A percentile compares a stretch with the other conserved stretches of the same genome.
These are phyloP conservation scores for Drosophila dunni DNA, from an alignment of 1,140 invertebrate species.

Conservation along the genomic window DNA sequence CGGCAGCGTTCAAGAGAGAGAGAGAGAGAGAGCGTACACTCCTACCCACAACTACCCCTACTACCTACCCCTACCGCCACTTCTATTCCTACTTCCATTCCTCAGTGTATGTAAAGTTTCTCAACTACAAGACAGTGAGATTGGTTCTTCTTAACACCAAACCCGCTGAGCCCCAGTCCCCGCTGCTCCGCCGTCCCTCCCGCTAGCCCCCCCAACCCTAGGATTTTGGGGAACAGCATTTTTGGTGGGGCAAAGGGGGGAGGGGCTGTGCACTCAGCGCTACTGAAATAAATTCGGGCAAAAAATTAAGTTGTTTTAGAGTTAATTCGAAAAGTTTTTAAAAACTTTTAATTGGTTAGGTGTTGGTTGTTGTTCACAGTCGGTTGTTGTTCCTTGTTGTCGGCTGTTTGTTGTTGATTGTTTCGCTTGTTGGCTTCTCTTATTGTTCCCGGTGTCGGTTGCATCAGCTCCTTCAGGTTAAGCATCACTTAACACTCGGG, in stretches of 20 bases:
- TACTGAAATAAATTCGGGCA: constrained; percentile 47
- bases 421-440: constrained; percentile 8
- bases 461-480: constrained; percentile 33
- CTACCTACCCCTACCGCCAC: background rate
- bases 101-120: constrained; percentile 18
- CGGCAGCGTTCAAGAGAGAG: constrained; percentile 5
- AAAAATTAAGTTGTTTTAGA: constrained; percentile 66
- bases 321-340: constrained; percentile 65
- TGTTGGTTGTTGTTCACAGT: constrained; percentile 42
- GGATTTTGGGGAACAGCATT: constrained; percentile 23
- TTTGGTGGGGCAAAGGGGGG: constrained; percentile 12
- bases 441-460: constrained; percentile 32
- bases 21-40: background rate
- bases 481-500: constrained; percentile 42
- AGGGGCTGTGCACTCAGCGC: constrained; percentile 13
- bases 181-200: background rate
- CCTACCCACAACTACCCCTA: background rate
- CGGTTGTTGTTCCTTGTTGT: constrained; percentile 22
- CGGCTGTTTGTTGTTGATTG: constrained; percentile 14
- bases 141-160: background rate
- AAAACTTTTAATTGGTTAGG: constrained; percentile 71
- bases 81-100: background rate
- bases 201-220: background rate
- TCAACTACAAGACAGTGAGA: constrained; percentile 12
- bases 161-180: background rate